Evolutionary conservation across 2,888 invertebrate species (phyloP), one percentile per base, ranked within the genome.

Genomic region (Drosophila mettleri): DNA sequence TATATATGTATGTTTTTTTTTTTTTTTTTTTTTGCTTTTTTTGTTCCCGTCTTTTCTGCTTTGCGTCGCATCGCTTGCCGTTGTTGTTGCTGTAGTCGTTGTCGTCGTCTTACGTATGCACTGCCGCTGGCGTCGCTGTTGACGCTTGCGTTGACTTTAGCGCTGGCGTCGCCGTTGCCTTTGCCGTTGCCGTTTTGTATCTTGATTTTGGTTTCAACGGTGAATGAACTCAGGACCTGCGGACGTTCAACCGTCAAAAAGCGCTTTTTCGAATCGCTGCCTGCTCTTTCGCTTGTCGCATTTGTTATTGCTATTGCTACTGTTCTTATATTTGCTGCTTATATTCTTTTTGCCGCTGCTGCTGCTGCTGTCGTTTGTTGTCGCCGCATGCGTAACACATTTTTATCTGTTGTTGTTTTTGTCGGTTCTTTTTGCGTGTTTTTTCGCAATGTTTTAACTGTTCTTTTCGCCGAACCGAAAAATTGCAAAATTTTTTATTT

Each of bases 151-250:
- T 54, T 45, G 62, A 39, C 61, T 65, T 43, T 41, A 36, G 8
- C 41, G 22, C 3, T 41, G 41, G 14, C 38, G 43, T 48, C 41
- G 38, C 33, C 48, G 69, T 52, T 66, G 51, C 34, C 75, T 54
- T 60, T 48, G 69, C 65, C 27, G 58, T 55, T 33, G 60, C 34
- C 58, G 57, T 61, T 73, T 80, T 75, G 84, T 83, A 79, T 80
- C 81, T 81, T 81, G 86, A 86, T 86, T 86, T 85, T 87, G 82
- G 78, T 86, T 86, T 87, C 82, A 80, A 82, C 85, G 86, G 87
- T 87, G 86, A 86, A 86, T 79, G 86, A 86, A 87, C 86, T 86
- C 78, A 86, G 86, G 86, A 83, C 83, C 76, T 78, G 88, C 86
- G 86, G 86, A 83, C 86, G 58, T 86, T 86, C 86, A 83, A 85